Evolutionary conservation across 1,140 invertebrate species (phyloP).

Genomic region (Lamellibrachia luymesi): DNA sequence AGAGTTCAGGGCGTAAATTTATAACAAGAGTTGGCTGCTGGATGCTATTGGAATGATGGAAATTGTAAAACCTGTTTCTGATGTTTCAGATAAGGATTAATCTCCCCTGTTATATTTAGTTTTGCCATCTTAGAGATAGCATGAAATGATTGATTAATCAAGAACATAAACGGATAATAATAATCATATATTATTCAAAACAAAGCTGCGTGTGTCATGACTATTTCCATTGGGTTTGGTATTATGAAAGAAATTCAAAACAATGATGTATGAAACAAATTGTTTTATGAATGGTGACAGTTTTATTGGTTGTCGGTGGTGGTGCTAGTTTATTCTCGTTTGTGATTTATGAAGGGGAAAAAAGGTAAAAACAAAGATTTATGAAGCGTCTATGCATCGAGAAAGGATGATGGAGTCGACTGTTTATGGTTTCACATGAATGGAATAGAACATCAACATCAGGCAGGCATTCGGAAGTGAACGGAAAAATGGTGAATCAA

Average conservation of each 20-base stretch:
- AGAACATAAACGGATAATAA: not conserved
- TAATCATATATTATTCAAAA: not conserved
- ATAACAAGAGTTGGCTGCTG: not conserved
- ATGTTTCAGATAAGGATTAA: not conserved
- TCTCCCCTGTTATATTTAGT: not conserved
- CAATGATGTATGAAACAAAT: not conserved
- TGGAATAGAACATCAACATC: not conserved
- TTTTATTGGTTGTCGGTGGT: not conserved
- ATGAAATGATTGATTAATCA: not conserved
- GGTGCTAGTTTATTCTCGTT: not conserved
- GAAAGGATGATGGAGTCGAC: not conserved
- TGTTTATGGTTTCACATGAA: not conserved
- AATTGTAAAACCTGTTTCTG: not conserved
- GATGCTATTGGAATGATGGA: not conserved
- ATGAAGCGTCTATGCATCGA: not conserved
- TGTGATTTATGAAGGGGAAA: not conserved
- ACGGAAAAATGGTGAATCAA: not conserved
- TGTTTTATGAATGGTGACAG: not conserved
- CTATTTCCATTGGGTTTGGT: not conserved
- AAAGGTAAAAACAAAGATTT: not conserved
- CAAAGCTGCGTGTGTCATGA: not conserved
- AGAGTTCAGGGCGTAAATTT: not conserved
- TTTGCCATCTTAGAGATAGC: not conserved
- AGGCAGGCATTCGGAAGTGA: not conserved
- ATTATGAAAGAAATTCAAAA: not conserved